Conservation (phyloP, 2,888 invertebrate species). For the Hermodice carunculata region DNA sequence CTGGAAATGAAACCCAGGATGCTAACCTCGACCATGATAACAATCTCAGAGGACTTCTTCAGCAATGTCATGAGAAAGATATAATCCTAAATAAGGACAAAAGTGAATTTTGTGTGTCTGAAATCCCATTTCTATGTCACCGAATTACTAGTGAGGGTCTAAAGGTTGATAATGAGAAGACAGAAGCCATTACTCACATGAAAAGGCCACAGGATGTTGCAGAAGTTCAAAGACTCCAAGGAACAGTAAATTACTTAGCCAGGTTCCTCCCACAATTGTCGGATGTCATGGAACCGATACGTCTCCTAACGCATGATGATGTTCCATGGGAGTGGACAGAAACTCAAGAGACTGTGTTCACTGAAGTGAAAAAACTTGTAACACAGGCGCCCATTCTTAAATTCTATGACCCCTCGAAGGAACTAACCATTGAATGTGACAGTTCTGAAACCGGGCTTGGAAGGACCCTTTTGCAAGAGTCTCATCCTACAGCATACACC, state of each 20-base stretch:
- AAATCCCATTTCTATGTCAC: slow-evolving; percentile 35
- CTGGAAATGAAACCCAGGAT: too few species aligned
- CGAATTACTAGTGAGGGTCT: slow-evolving; percentile 18
- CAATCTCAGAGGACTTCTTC: slow-evolving; percentile 11
- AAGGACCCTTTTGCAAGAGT: slow-evolving; percentile 32
- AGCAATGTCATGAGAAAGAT: slow-evolving; percentile 20
- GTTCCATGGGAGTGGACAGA: slow-evolving; percentile 31
- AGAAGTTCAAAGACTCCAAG: slow-evolving; percentile 27
- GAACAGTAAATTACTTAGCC: slow-evolving; percentile 33
- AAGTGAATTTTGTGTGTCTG: slow-evolving; percentile 12
- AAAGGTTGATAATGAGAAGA: slow-evolving; percentile 28
- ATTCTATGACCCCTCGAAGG: slow-evolving; percentile 19
- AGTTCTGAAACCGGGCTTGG: slow-evolving; percentile 25
- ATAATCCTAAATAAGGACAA: slow-evolving; percentile 33
- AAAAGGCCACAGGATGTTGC: slow-evolving; percentile 11
- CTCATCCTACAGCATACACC: slow-evolving; percentile 40
- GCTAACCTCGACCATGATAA: slow-evolving; percentile 30
- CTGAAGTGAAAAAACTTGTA: too few species aligned
- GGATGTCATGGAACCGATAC: slow-evolving; percentile 20
- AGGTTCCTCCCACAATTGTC: slow-evolving; percentile 30
- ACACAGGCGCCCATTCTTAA: too few species aligned
- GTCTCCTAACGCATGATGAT: slow-evolving; percentile 26
- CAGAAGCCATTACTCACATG: slow-evolving; percentile 23
- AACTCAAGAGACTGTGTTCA: too few species aligned
- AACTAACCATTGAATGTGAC: slow-evolving; percentile 30